Base-by-base conservation (phyloP, 2,888 invertebrate genomes). In the Cephus pulcher region DNA sequence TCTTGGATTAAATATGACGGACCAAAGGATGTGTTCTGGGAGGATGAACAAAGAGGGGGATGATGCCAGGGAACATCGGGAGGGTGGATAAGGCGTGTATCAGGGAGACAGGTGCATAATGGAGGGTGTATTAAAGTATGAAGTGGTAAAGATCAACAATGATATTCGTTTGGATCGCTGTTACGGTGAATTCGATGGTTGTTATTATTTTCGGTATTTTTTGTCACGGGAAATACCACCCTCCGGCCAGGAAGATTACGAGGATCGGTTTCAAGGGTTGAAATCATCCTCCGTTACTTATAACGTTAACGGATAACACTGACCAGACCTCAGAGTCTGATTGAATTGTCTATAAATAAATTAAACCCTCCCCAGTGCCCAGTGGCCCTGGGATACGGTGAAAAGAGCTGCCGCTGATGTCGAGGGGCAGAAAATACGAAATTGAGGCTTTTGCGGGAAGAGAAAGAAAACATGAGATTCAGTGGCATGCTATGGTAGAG, bases 1-100 rank as follows among this genome's bases (percentile, higher is more conserved):
- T 87, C 89, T 87, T 84, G 88, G 90, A 90, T 90, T 90, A 89
- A 90, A 90, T 86, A 87, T 83, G 86, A 87, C 85, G 84, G 79
- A 79, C 75, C 80, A 80, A 81, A 76, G 76, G 82, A 85, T 82
- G 74, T 82, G 74, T 34, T 56, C 56, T 23, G 23, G 32, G 34
- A 69, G 34, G 76, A 75, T 70, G 80, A 76, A 81, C 69, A 75
- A 77, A 79, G 79, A 73, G 74, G 76, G 56, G 75, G 37, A 76
- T 73, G 76, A 77, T 76, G 77, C 78, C 71, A 75, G 56, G 79
- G 75, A 82, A 82, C 81, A 83, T 79, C 76, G 71, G 81, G 73
- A 73, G 75, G 74, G 34, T 30, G 80, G 76, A 80, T 73, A 82
- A 82, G 81, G 80, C 76, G 79, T 71, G 34, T 76, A 74, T 56